Conservation (phyloP, 2,888 invertebrate genomes). For the Gastrophysa polygoni region DNA sequence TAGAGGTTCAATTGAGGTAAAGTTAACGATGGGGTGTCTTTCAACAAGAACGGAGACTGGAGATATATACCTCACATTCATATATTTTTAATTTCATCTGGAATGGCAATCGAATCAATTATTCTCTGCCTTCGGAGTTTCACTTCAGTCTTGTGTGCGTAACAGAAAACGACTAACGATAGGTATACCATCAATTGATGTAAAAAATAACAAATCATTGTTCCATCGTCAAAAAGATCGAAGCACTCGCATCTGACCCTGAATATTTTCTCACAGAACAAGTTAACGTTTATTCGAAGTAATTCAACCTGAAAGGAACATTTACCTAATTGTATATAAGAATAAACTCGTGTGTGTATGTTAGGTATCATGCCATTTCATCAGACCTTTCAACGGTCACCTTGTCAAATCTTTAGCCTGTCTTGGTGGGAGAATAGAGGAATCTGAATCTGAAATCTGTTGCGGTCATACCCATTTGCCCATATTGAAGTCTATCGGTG, state of each 20-base stretch:
- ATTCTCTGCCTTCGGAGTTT: no score
- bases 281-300: background rate
- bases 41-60: no score
- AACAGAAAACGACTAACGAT: no score
- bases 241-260: background rate
- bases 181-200: no score
- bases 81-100: no score
- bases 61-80: no score
- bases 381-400: conserved; percentile 10
- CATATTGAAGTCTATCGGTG: no score
- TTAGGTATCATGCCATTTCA: conserved; percentile 9
- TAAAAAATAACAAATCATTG: no score
- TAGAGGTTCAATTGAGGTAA: no score
- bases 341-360: background rate
- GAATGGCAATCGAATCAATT: no score
- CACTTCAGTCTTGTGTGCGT: no score
- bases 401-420: conserved; percentile 4
- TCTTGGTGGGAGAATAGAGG: conserved; percentile 10
- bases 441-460: background rate
- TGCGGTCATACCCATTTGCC: background rate
- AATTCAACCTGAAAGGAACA: background rate
- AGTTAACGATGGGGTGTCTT: no score
- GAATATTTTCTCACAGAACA: background rate
- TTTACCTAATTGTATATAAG: background rate
- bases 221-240: background rate